Percentiles rank a stretch among this genome's conserved stretches.
phyloP scores from a whole-genome alignment of 2,888 invertebrate genomes.

The Dicranocentrus wangi region DNA sequence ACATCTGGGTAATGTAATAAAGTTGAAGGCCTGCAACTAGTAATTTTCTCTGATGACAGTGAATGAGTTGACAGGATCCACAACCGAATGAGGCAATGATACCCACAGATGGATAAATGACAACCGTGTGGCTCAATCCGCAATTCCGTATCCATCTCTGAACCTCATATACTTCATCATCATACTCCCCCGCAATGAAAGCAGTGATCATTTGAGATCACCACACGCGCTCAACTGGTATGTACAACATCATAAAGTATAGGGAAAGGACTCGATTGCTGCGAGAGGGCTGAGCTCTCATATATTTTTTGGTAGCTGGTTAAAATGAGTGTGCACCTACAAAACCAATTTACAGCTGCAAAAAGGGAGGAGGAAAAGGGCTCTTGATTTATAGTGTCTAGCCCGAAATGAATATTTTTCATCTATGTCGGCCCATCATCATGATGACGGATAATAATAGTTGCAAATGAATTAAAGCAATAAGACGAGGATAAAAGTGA shows the following conservation, averaged over 20 bases:
- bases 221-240: neutral
- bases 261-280: neutral
- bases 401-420: no score
- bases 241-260: neutral
- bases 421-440: no score
- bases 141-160: no score
- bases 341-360: no score
- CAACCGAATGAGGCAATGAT: slow-evolving; percentile 53
- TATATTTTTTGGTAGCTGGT: no score
- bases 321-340: no score
- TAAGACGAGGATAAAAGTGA: no score
- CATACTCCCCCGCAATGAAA: slow-evolving; percentile 44
- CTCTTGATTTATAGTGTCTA: no score
- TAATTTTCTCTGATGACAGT: slow-evolving; percentile 50
- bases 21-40: slow-evolving; percentile 31
- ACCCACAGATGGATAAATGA: slow-evolving; percentile 44
- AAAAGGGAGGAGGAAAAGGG: no score
- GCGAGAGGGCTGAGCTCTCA: neutral
- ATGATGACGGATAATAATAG: no score
- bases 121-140: slow-evolving; percentile 54
- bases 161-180: slow-evolving; percentile 34
- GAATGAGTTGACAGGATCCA: slow-evolving; percentile 44
- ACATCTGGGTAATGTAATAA: slow-evolving; percentile 44
- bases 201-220: slow-evolving; percentile 18
- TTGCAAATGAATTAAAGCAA: no score